These are phyloP conservation scores for Heliocidaris tuberculata DNA, from an alignment of 35 echinoderm and acorn worm species.

Conservation along the genomic window DNA sequence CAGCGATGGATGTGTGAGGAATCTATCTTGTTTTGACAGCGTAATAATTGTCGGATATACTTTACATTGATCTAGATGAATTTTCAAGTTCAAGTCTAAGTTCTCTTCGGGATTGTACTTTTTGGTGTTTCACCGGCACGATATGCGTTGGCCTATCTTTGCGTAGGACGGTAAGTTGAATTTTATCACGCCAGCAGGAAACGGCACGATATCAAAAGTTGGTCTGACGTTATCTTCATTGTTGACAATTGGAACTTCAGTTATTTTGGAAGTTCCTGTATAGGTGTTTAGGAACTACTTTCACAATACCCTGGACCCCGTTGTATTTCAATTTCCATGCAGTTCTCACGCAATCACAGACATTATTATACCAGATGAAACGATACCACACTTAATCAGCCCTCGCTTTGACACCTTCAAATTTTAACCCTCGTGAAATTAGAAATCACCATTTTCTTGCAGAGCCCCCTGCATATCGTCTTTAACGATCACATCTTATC, in stretches of 20 bases:
- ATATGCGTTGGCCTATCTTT: too few relatives aligned
- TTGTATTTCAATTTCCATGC: not conserved
- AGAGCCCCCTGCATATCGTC: too few relatives aligned
- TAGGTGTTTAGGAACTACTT: not conserved
- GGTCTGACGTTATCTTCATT: not conserved
- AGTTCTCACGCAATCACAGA: not conserved
- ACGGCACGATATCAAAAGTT: not conserved
- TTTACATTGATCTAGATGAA: too few relatives aligned
- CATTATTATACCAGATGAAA: not conserved
- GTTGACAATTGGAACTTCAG: not conserved
- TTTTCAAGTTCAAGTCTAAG: too few relatives aligned
- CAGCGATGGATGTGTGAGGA: too few relatives aligned
- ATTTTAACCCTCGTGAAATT: too few relatives aligned
- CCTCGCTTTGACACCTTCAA: not conserved
- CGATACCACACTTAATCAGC: not conserved
- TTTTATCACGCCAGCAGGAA: not conserved
- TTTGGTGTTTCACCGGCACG: too few relatives aligned
- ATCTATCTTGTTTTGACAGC: too few relatives aligned
- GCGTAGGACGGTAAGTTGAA: not conserved
- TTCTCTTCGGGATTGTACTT: too few relatives aligned
- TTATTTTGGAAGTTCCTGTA: not conserved
- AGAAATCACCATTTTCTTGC: too few relatives aligned
- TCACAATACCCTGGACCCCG: not conserved
- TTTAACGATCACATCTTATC: too few relatives aligned
- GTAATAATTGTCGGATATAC: too few relatives aligned